Conservation (phyloP, 2,113 vertebrate species). For the Neotragus pygmaeus region DNA sequence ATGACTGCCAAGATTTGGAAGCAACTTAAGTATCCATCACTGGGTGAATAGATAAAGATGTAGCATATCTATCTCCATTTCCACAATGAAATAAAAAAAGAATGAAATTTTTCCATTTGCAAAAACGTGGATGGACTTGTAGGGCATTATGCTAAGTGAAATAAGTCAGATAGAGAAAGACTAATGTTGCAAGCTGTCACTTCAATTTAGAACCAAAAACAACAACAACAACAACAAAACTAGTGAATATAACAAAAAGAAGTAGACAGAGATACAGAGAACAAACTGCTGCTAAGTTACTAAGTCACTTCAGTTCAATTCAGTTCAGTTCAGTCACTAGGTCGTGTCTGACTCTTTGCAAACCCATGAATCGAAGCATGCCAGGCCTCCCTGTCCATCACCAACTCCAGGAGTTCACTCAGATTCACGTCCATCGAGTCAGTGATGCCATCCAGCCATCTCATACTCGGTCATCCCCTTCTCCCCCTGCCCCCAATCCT, state of each 20-base stretch:
- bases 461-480: no score
- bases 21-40: neutral
- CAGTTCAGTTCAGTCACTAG: no score
- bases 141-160: neutral
- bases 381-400: no score
- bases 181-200: neutral
- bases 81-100: neutral
- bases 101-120: neutral
- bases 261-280: neutral
- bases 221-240: neutral
- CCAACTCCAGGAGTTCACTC: no score
- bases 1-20: neutral
- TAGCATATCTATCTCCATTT: neutral
- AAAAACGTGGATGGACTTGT: accelerated
- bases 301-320: no score
- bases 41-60: neutral
- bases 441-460: no score
- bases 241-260: neutral
- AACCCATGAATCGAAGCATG: no score
- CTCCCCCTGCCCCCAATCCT: no score
- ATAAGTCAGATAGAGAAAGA: neutral
- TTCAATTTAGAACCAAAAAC: neutral
- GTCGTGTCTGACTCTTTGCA: no score
- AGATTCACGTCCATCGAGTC: no score
- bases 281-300: neutral